A percentile compares a stretch with the other conserved stretches of the same genome.
phyloP scores from a whole-genome alignment of 2,113 vertebrate species.

The Gymnorhina tibicen region DNA sequence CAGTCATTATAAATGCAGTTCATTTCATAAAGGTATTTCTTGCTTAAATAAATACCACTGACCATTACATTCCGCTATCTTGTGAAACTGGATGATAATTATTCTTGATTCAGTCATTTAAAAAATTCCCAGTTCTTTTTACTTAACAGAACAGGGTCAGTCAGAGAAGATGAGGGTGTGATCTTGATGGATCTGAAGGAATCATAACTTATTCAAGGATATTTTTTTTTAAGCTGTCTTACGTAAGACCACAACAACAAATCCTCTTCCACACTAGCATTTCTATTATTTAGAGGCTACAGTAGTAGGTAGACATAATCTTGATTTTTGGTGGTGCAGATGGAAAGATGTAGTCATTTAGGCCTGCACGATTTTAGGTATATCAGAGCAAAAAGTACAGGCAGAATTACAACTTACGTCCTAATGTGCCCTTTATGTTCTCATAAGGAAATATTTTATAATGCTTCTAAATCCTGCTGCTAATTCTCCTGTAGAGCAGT shows the following conservation, averaged over 20 bases:
- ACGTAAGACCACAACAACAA: not conserved
- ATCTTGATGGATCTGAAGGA: not conserved
- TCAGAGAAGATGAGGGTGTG: not conserved
- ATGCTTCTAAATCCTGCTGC: not conserved
- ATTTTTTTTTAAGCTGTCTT: not conserved
- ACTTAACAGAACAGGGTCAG: not conserved
- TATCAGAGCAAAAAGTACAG: not conserved
- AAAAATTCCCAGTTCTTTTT: not conserved
- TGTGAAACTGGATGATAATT: not conserved
- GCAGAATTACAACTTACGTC: not conserved
- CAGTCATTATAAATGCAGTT: not conserved
- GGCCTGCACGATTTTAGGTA: rapidly evolving
- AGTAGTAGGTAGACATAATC: not conserved
- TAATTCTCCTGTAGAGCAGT: not conserved
- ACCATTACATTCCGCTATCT: not conserved
- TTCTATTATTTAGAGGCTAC: not conserved
- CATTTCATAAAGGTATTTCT: not conserved
- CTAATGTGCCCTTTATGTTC: not conserved
- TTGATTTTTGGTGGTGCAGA: not conserved
- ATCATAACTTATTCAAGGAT: not conserved
- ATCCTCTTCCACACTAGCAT: not conserved
- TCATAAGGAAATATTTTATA: not conserved
- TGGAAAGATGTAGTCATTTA: not conserved
- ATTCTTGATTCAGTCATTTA: not conserved
- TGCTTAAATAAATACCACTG: not conserved